A percentile compares a stretch with the other conserved stretches of the same genome.
These are phyloP conservation scores for Ahaetulla prasina DNA, from an alignment of 2,113 vertebrate species.

Conservation along the genomic window DNA sequence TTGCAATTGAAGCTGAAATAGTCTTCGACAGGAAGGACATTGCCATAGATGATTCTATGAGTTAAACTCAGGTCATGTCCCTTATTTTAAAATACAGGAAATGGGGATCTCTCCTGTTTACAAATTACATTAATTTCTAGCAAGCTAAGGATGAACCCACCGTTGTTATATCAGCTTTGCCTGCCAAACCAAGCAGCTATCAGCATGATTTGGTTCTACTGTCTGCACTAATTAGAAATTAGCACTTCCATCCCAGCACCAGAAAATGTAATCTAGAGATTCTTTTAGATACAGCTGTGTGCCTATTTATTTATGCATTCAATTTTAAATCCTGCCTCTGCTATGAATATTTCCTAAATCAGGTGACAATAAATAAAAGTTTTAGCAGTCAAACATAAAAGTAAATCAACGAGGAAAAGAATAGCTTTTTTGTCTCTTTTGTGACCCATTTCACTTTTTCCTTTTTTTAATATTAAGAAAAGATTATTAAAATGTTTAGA, in stretches of 20 bases:
- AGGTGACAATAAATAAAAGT: background rate
- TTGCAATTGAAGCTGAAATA: no score
- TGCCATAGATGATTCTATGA: no score
- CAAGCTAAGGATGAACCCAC: background rate
- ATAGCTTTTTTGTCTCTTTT: background rate
- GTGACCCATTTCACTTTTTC: background rate
- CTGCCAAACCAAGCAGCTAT: constrained; percentile 11
- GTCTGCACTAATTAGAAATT: constrained; percentile 1
- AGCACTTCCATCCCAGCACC: constrained; percentile 2
- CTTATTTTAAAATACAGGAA: constrained; percentile 8
- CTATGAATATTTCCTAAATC: background rate
- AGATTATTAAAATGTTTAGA: background rate
- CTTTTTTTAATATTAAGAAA: background rate
- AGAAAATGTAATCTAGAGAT: constrained; percentile 6
- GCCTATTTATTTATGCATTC: background rate
- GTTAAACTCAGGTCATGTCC: no score
- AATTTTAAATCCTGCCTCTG: background rate
- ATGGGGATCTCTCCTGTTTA: background rate
- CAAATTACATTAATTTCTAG: constrained; percentile 11
- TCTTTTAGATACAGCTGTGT: background rate
- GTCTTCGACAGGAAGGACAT: no score
- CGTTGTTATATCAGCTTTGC: background rate
- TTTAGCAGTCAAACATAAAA: background rate
- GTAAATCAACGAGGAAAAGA: background rate
- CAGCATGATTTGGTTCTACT: background rate